phyloP scores from a whole-genome alignment of 2,113 vertebrate species.

The Aegotheles bennettii region DNA sequence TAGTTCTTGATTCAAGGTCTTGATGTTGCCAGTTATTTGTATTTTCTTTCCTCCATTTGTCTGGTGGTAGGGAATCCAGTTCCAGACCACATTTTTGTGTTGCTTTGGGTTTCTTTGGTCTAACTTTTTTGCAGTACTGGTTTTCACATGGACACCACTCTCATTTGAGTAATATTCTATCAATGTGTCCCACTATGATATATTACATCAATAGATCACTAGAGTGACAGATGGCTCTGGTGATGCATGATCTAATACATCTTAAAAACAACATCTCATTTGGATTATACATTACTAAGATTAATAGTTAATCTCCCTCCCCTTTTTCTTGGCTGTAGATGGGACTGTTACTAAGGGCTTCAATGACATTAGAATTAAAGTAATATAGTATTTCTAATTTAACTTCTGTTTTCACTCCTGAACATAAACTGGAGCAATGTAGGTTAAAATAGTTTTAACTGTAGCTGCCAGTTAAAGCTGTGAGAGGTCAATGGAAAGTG shows the following conservation, averaged over 20 bases:
- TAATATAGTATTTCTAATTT: not conserved
- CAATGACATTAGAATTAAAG: not conserved
- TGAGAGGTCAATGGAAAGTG: not conserved
- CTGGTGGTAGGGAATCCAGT: not conserved
- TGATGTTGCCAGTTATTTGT: not conserved
- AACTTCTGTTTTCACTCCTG: not conserved
- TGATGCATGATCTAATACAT: constrained; percentile 73
- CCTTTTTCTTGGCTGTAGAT: not conserved
- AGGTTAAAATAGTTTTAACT: not conserved
- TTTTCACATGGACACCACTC: constrained; percentile 34
- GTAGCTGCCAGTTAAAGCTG: not conserved
- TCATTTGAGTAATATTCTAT: constrained; percentile 59
- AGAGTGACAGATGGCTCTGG: constrained; percentile 49
- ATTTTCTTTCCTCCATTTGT: not conserved
- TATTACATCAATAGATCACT: constrained; percentile 65
- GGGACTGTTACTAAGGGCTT: not conserved
- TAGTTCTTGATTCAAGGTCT: not conserved
- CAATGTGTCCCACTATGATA: constrained; percentile 55
- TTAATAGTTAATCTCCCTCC: constrained; percentile 1
- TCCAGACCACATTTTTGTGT: not conserved
- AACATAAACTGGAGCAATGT: not conserved
- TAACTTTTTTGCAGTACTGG: constrained; percentile 25
- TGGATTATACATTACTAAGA: constrained; percentile 33
- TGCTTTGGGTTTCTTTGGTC: not conserved
- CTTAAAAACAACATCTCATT: constrained; percentile 61